Percentiles rank a stretch among this genome's conserved stretches.
Evolutionary conservation across 2,797 vertebrate species (phyloP).

Genomic region (Buceros bicornis): DNA sequence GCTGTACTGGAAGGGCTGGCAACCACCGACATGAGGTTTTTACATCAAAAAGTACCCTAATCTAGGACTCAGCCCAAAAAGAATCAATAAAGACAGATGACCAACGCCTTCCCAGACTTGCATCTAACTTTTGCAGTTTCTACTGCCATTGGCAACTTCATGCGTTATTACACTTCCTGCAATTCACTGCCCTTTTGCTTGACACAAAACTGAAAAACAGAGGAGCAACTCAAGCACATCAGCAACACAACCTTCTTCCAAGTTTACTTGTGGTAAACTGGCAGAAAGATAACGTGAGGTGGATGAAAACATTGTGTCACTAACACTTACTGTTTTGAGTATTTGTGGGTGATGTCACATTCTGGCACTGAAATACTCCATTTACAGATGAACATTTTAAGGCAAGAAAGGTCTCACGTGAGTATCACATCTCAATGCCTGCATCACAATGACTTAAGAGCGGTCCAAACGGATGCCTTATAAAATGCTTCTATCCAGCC

Average conservation of each 20-base stretch:
- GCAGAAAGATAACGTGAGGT: neutral
- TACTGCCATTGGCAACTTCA: neutral
- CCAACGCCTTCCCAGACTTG: neutral
- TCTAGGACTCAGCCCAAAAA: neutral
- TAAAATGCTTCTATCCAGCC: neutral
- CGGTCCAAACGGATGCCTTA: neutral
- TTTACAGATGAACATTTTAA: neutral
- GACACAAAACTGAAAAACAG: neutral
- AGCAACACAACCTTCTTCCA: neutral
- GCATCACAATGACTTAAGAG: neutral
- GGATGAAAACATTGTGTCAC: neutral
- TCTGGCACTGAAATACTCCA: neutral
- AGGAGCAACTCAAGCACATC: neutral
- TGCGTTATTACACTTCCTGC: neutral
- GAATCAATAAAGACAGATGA: neutral
- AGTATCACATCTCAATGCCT: neutral
- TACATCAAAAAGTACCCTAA: neutral
- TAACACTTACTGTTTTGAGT: neutral
- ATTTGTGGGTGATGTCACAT: neutral
- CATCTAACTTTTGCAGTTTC: neutral
- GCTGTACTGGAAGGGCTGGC: neutral
- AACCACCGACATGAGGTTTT: neutral
- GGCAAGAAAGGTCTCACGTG: neutral
- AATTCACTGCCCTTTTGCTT: neutral
- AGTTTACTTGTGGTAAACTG: neutral